A percentile compares a stretch with the other conserved stretches of the same genome.
phyloP scores from a whole-genome alignment of 2,113 vertebrate genomes.

The Budorcas taxicolor region DNA sequence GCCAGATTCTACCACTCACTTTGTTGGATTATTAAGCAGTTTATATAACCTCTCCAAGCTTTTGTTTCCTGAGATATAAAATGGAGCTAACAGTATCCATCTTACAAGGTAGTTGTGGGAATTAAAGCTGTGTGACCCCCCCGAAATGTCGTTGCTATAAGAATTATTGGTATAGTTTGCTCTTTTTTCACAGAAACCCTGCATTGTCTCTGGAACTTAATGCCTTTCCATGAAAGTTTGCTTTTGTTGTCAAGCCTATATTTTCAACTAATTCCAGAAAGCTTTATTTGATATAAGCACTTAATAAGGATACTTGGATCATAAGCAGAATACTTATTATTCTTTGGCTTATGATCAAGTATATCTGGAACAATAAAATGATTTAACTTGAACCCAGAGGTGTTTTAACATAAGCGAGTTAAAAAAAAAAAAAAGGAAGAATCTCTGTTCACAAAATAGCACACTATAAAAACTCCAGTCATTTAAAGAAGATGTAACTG shows the following conservation, averaged over 20 bases:
- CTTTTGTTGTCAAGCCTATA: not conserved
- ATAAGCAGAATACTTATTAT: conserved; percentile 27
- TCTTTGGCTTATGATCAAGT: conserved; percentile 22
- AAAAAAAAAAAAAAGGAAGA: not conserved
- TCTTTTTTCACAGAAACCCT: not conserved
- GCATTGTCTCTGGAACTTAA: conserved; percentile 25
- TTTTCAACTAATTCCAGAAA: not conserved
- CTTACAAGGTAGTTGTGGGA: not conserved
- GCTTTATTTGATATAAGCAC: conserved; percentile 37
- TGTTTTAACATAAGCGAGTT: conserved; percentile 10
- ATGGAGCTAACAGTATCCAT: not conserved
- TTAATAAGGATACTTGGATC: conserved; percentile 16
- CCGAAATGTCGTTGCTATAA: not conserved
- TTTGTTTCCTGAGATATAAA: not conserved
- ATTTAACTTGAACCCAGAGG: conserved; percentile 35
- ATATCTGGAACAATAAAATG: conserved; percentile 44
- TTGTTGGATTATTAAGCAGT: not conserved
- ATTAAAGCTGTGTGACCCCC: not conserved
- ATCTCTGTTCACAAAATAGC: conserved; percentile 25
- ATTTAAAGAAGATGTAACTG: conserved; percentile 52
- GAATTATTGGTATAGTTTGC: conserved; percentile 15
- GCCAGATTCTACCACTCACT: not conserved
- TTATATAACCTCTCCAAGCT: not conserved
- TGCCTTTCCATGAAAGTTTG: not conserved
- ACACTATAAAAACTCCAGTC: conserved; percentile 32